phyloP scores from a whole-genome alignment of 1,140 invertebrate species.

The Atta colombica region DNA sequence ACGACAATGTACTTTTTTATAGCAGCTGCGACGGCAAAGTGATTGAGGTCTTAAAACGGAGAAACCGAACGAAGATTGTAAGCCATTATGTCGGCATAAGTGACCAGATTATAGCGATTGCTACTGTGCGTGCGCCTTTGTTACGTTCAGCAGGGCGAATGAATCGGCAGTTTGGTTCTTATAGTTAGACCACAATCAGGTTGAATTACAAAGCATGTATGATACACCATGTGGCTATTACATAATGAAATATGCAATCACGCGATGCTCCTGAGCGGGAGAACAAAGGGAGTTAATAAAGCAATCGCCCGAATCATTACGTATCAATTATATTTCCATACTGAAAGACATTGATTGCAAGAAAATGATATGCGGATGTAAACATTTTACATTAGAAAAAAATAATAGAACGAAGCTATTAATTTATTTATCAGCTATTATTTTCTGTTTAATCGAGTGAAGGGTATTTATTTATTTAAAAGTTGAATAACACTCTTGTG shows the following conservation, averaged over 20 bases:
- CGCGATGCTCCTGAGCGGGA: slow-evolving; percentile 41
- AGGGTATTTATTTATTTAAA: background rate
- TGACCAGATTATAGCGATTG: slow-evolving; percentile 58
- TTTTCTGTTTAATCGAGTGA: background rate
- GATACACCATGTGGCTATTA: slow-evolving; percentile 60
- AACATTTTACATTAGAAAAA: background rate
- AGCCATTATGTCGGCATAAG: slow-evolving; percentile 52
- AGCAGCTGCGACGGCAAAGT: slow-evolving; percentile 24
- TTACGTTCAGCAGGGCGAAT: slow-evolving; percentile 54
- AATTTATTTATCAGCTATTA: background rate
- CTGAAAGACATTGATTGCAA: slow-evolving; percentile 2
- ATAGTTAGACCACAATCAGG: slow-evolving; percentile 56
- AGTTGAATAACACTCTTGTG: background rate
- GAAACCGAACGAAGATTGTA: slow-evolving; percentile 35
- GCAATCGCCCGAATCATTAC: slow-evolving; percentile 43
- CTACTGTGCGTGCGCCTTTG: slow-evolving; percentile 58
- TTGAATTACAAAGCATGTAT: slow-evolving; percentile 56
- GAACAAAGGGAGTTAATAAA: slow-evolving; percentile 60
- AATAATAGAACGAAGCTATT: background rate
- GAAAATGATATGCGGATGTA: background rate
- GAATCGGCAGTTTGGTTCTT: slow-evolving; percentile 61
- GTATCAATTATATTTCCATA: slow-evolving; percentile 55
- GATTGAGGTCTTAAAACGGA: slow-evolving; percentile 27
- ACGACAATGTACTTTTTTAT: slow-evolving; percentile 24
- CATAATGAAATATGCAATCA: slow-evolving; percentile 58